Conservation (phyloP, 2,797 vertebrate species). For the Tachyglossus aculeatus region DNA sequence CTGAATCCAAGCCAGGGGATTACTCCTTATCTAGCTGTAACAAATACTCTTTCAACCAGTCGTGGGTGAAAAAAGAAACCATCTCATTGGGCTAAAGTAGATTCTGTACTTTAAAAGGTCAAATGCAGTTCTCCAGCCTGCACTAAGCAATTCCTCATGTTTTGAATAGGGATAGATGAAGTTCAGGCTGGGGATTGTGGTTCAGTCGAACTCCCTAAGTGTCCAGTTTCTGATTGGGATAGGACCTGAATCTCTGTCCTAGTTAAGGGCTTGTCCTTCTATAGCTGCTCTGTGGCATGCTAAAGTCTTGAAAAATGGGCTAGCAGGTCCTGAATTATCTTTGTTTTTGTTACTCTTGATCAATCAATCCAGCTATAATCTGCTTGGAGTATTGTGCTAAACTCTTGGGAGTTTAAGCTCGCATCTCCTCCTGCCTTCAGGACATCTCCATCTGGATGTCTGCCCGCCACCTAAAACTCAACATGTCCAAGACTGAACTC, state of each 20-base stretch:
- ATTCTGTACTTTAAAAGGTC: constrained; percentile 13
- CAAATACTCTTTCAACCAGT: constrained; percentile 29
- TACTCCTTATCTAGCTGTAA: constrained; percentile 72
- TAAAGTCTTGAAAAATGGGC: not conserved
- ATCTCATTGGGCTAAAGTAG: not conserved
- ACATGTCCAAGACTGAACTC: no score
- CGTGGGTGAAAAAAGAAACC: constrained; percentile 27
- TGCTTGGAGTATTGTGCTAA: not conserved
- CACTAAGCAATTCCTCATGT: constrained; percentile 8
- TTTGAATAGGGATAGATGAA: constrained; percentile 46
- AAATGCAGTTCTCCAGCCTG: constrained; percentile 21
- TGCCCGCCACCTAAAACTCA: no score
- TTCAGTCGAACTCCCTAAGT: constrained; percentile 36
- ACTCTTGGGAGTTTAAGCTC: not conserved
- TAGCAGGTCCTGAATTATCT: no score
- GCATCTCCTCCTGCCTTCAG: no score
- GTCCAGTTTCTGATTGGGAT: constrained; percentile 28
- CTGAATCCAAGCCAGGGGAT: constrained; percentile 66
- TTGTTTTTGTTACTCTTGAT: no score
- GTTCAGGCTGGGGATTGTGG: constrained; percentile 17
- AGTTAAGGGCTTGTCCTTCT: constrained; percentile 15
- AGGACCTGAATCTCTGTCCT: constrained; percentile 14
- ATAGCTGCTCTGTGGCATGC: not conserved
- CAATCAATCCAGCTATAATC: not conserved
- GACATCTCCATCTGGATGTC: no score